Base-by-base conservation (phyloP, 2,888 invertebrate species). In the Mayetiola destructor region DNA sequence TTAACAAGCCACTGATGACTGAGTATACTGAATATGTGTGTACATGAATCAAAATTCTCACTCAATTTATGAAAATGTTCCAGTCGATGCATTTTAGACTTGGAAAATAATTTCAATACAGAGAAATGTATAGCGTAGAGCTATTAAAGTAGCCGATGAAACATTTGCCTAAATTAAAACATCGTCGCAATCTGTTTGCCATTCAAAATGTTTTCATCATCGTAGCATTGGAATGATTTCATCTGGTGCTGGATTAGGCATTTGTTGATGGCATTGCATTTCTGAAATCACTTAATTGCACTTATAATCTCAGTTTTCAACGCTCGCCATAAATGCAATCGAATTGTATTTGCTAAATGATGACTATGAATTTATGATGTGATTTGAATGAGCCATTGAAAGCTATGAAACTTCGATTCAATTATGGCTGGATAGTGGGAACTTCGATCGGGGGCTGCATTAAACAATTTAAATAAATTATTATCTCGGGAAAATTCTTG, bases 281-380 rank as follows among this genome's bases (percentile, higher is more conserved):
- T 23, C 48, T 27, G n/a, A 48, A 42, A 23, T 12, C 3, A 4
- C 23, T 6, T 21, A n/a, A 10, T 21, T 4, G 23, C 21, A 12
- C 12, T 16, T 40, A 20, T 18, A 42, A 4, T 23, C 48, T 48
- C 27, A 27, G 48, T n/a, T n/a, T n/a, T n/a, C n/a, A n/a, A n/a
- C n/a, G n/a, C 48, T 27, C 20, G 27, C 16, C 27, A 16, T 48
- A 48, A 48, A 48, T 48, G 23, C 27, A 16, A 48, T n/a, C 27
- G 16, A 48, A 48, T 27, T 2, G 27, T 27, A 48, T 27, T 27
- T 48, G 48, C 48, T 48, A 48, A 48, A 48, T 16, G 48, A 48
- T 20, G 48, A 48, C 27, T 48, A 48, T 48, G 48, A 48, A 48
- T 48, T 48, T 48, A 48, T 48, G 48, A 48, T 48, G 27, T 9